Evolutionary conservation across 2,113 vertebrate species (phyloP), one percentile per base, ranked within the genome.

Genomic region (Bubo bubo): DNA sequence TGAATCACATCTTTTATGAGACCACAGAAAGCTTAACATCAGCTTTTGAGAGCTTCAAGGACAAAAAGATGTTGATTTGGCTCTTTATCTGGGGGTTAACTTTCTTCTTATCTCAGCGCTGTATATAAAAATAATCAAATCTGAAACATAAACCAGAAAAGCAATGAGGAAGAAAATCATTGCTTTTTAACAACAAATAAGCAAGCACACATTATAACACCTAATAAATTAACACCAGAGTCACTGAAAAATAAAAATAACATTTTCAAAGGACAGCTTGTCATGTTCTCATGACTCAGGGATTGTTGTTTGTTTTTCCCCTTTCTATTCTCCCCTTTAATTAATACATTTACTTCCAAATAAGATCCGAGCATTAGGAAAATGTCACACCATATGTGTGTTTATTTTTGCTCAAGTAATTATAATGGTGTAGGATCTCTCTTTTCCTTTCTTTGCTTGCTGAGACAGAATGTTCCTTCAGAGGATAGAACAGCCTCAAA

Each of bases 381-480:
- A 97, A 97, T 97, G 96, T 97, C 96, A 95, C 86, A 94, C 96
- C 96, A 97, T 97, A 96, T 97, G 96, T 97, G 96, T 97, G 96
- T 96, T 96, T 96, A 97, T 97, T 97, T 97, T 97, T 97, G 93
- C 87, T 95, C 94, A 90, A 94, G 91, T 96, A 97, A 97, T 97
- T 97, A 97, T 90, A 87, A 62, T 90, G 93, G 95, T 73, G 90
- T 93, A 93, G 90, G 89, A 94, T 95, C 68, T 97, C 91, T 96
- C 94, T 97, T 95, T 94, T 84, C 92, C 91, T 93, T 84, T 95
- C 91, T 95, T 64, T 1, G 1, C 95, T 95, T 96, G 85, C 96
- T 96, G 96, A 97, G 95, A 96, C 95, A 96, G 87, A 95, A 93
- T 94, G 93, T 97, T 97, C 95, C 96, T 97, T 97, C 81, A 43